Evolutionary conservation across 2,888 invertebrate genomes (phyloP), one percentile per base, ranked within the genome.

Genomic region (Alentia gelatinosa): DNA sequence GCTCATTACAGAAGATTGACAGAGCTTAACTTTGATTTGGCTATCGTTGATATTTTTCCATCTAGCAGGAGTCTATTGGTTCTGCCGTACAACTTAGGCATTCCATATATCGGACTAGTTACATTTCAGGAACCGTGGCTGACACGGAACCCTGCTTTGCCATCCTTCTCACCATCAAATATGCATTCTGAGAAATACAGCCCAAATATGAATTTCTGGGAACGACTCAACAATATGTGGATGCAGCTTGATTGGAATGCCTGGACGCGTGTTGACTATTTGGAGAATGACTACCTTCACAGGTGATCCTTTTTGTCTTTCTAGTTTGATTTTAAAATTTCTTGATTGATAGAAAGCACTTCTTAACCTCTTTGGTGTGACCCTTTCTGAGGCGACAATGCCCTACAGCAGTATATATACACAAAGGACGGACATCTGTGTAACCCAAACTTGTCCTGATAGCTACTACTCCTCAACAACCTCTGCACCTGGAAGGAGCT

Each of bases 91-190:
- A 86, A 35, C 19, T 30, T 86, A 26, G 86, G 86, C 19, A 84
- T 92, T 12, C 92, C 92, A 39, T 92, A 92, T 83, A 86, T 91
- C n/a, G 40, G 79, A 1, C 0, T 91, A 7, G 56, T 83, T 0
- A 92, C 92, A 33, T 47, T 89, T 42, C 91, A 91, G 35, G 91
- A 92, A 63, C 90, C 92, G 0, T 92, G 92, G 92, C 35, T 92
- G 63, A 75, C 39, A n/a, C 84, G 92, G 3, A 89, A 56, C 23
- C 92, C 91, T 0, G 86, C 89, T n/a, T 63, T 92, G 0, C 92
- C 92, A 39, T 92, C 92, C 19, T 90, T 90, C 50, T 91, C 91
- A 12, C 92, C 92, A 30, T 47, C 47, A 1, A 91, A 91, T 42
- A 40, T 56, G 0, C n/a, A 91, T 15, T 75, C 37, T 33, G 74